Evolutionary conservation across 2,113 vertebrate species (phyloP), one percentile per base, ranked within the genome.

Genomic region (Mobula birostris): DNA sequence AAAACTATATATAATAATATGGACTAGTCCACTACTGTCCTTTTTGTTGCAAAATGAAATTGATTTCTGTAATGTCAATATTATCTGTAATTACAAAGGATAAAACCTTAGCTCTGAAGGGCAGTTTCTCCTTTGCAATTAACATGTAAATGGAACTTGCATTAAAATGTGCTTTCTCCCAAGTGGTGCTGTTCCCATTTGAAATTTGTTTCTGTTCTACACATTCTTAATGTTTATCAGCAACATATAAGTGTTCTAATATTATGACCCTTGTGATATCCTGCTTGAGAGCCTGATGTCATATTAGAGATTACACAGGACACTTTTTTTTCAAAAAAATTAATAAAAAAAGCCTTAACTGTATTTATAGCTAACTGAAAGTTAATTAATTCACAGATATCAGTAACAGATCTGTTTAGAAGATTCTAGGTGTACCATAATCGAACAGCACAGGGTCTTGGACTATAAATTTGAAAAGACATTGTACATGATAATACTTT

Each of bases 1-100:
- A 93, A 93, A 93, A 76, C 21, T 36, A 93, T n/a, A 27, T 92
- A n/a, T 93, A 93, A 93, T 93, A 70, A 74, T 76, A 93, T 93
- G 36, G 91, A 14, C 36, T 56, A 15, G 36, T 93, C 12, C 85
- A 90, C 85, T 66, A 90, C 85, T 93, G 27, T 93, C 68, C n/a
- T 93, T 93, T 76, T 29, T 93, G 68, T 93, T 72, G 68, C 61
- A 70, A 93, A 93, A 93, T 93, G 91, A 93, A 93, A 93, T 93
- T 93, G 91, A 93, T 93, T 93, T 93, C 91, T 76, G 91, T 76
- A 93, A 93, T 93, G 91, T 93, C 91, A 93, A 93, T 93, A 93
- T 93, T 93, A 70, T 93, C 36, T 93, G 91, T 74, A 93, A 93
- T 93, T 93, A 93, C 72, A 93, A 70, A 76, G 91, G 91, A 93